phyloP scores from a whole-genome alignment of 35 echinoderm and acorn worm genomes.

The Apostichopus japonicus region DNA sequence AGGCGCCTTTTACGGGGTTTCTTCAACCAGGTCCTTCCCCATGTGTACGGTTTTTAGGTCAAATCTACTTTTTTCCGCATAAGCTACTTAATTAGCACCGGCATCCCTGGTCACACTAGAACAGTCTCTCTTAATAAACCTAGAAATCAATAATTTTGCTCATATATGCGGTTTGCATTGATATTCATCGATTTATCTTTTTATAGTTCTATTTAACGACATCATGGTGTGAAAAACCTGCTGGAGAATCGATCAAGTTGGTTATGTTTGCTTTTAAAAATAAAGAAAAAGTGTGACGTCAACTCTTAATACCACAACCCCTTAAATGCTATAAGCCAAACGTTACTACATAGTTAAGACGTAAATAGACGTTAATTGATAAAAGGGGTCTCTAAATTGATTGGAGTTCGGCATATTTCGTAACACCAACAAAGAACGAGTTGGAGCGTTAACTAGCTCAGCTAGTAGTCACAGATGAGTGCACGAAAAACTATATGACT shows the following conservation, averaged over 20 bases:
- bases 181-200: constrained; percentile 33
- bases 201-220: constrained; percentile 30
- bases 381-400: neutral
- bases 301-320: neutral
- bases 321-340: neutral
- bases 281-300: neutral
- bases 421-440: too few species aligned
- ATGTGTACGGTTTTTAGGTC: neutral
- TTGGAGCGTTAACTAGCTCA: too few species aligned
- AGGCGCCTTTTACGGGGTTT: too few species aligned
- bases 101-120: neutral
- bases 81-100: constrained; percentile 21
- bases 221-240: neutral
- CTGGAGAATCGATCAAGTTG: neutral
- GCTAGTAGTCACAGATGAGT: too few species aligned
- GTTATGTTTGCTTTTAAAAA: neutral
- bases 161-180: constrained; percentile 30
- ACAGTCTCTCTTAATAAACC: constrained; percentile 8
- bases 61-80: neutral
- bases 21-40: neutral
- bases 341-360: neutral
- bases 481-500: too few species aligned
- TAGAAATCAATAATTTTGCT: constrained; percentile 33
- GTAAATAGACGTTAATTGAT: neutral
- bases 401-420: neutral